Percentiles rank a stretch among this genome's conserved stretches.
Evolutionary conservation across 35 echinoderm and acorn worm species (phyloP).

Genomic region (Apostichopus californicus): DNA sequence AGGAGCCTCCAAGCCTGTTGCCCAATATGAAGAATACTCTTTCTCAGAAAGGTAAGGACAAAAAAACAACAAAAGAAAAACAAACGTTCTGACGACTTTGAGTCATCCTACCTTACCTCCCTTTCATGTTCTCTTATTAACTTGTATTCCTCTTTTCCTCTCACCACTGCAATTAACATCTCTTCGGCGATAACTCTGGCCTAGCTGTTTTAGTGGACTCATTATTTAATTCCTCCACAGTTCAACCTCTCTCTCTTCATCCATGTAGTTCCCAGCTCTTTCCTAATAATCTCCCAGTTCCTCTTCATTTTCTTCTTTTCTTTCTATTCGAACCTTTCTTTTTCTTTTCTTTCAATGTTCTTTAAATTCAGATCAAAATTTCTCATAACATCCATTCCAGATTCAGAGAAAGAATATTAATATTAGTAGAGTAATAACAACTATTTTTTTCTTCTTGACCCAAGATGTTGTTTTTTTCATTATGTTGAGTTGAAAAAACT

Average conservation of each 20-base stretch:
- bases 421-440: background rate
- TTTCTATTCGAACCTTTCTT: background rate
- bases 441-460: background rate
- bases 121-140: slow-evolving; percentile 12
- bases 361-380: background rate
- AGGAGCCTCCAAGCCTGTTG: slow-evolving; percentile 50
- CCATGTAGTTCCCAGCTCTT: background rate
- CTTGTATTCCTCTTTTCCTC: background rate
- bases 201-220: background rate
- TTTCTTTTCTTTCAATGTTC: background rate
- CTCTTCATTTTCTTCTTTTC: background rate
- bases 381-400: background rate
- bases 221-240: background rate
- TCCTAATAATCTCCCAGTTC: background rate
- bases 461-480: background rate
- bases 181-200: background rate
- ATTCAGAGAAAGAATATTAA: background rate
- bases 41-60: slow-evolving; percentile 58
- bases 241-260: background rate
- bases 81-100: slow-evolving; percentile 15
- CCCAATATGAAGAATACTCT: slow-evolving; percentile 57
- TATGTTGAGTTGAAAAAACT: background rate
- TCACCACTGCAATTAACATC: background rate
- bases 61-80: slow-evolving; percentile 5
- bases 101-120: background rate